Evolutionary conservation across 2,113 vertebrate genomes (phyloP).

Genomic region (Pholis gunnellus): DNA sequence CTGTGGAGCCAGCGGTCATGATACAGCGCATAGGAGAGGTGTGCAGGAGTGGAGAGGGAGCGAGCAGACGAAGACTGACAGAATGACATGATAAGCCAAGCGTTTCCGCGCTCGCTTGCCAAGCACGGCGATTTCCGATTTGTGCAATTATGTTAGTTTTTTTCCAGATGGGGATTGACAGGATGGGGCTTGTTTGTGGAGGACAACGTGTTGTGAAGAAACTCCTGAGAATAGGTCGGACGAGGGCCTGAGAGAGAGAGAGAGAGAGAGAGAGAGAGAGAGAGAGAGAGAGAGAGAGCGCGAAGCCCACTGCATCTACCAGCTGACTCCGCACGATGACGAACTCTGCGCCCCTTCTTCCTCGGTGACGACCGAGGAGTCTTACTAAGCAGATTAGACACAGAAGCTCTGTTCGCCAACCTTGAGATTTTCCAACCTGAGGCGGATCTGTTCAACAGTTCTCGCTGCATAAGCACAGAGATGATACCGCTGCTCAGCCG

Average conservation of each 20-base stretch:
- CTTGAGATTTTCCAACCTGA: conserved; percentile 28
- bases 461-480: conserved; percentile 23
- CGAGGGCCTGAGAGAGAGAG: neutral
- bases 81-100: conserved; percentile 44
- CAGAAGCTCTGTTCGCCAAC: conserved; percentile 17
- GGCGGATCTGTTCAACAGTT: conserved; percentile 21
- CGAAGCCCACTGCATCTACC: neutral
- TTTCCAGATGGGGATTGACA: conserved; percentile 38
- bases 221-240: conserved; percentile 6
- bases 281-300: conserved; percentile 1
- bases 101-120: conserved; percentile 35
- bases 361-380: conserved; percentile 25
- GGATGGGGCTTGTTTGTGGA: conserved; percentile 25
- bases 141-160: conserved; percentile 50
- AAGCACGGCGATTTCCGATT: conserved; percentile 55
- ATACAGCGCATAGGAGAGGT: conserved; percentile 74
- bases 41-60: conserved; percentile 35
- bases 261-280: neutral
- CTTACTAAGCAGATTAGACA: conserved; percentile 46
- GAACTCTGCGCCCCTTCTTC: conserved; percentile 31
- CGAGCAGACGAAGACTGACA: conserved; percentile 49
- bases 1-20: conserved; percentile 88
- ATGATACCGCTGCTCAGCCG: neutral
- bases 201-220: conserved; percentile 22
- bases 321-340: conserved; percentile 23